Evolutionary conservation across 2,113 vertebrate genomes (phyloP), one percentile per base, ranked within the genome.

Genomic region (Pseudorasbora parva): DNA sequence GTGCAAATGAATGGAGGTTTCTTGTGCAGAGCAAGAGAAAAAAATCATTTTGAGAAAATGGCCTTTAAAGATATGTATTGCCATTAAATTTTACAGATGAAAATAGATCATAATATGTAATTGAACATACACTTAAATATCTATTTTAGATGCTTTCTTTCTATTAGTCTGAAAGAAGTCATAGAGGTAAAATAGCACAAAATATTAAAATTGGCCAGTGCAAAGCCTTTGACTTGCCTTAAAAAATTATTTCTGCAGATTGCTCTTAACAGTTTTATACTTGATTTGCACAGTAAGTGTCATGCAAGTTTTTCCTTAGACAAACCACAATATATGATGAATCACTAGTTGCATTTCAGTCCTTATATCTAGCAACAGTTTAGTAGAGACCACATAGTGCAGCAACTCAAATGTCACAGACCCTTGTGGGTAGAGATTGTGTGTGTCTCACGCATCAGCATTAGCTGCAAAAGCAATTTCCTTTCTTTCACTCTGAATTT

Each of bases 381-480:
- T 5, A n/a, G 1, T 2, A 11, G 17, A 75, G 27, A 79, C 56
- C 45, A 56, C 81, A 45, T 17, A 6, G 27, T 5, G 2, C 47
- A 25, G 23, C 30, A 37, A 15, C 30, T 37, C 8, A 82, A 82
- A 87, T 85, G 79, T 85, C 73, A 84, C 23, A 47, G 23, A 78
- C 74, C 59, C 69, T 19, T 84, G 83, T 74, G 76, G 77, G 17
- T 45, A 59, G 12, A 76, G 51, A 41, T 59, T 19, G 19, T 5
- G 19, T 5, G 21, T 11, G 6, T 62, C 57, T 78, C 59, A 69
- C 43, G 10, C 12, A 9, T 30, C 5, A 23, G 11, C 27, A 57
- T 59, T 6, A 64, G 60, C 57, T 71, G 57, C 64, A 60, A 23
- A 23, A 33, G n/a, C 27, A 25, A 30, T 66, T 81, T 81, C 41